Conservation (phyloP, 1,140 invertebrate species). For the Hycleus cichorii region DNA sequence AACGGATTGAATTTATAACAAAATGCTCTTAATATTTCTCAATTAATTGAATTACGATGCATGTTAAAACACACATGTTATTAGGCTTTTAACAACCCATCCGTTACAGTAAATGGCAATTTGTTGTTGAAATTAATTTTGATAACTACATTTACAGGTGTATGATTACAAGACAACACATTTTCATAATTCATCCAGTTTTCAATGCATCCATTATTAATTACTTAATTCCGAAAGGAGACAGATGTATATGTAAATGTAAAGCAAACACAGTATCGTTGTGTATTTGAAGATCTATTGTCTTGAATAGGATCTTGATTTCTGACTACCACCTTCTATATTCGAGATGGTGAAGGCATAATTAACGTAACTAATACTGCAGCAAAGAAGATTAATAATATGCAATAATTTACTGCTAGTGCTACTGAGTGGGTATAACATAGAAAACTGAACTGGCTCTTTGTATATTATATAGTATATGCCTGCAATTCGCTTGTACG, state of each 20-base stretch:
- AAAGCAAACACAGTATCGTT: too few species aligned
- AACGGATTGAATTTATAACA: slow-evolving; percentile 30
- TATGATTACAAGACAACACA: slow-evolving; percentile 24
- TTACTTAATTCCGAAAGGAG: too few species aligned
- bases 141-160: slow-evolving; percentile 21
- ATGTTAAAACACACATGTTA: slow-evolving; percentile 33
- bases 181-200: slow-evolving; percentile 24
- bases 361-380: slow-evolving; percentile 43
- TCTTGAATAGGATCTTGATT: background rate
- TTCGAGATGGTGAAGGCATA: slow-evolving; percentile 39
- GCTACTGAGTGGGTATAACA: slow-evolving; percentile 28
- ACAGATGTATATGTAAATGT: too few species aligned
- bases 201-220: too few species aligned
- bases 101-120: slow-evolving; percentile 31
- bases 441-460: slow-evolving; percentile 38
- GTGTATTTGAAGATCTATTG: too few species aligned
- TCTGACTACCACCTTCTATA: background rate
- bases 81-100: slow-evolving; percentile 38
- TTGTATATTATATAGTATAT: background rate
- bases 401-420: slow-evolving; percentile 41
- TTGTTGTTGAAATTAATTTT: slow-evolving; percentile 36
- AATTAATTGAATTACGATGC: slow-evolving; percentile 35
- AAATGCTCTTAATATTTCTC: slow-evolving; percentile 36
- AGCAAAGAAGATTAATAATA: slow-evolving; percentile 42
- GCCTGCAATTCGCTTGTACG: slow-evolving; percentile 28